These are phyloP conservation scores for Amazona finschi DNA, from an alignment of 2,797 vertebrate species.

Conservation along the genomic window DNA sequence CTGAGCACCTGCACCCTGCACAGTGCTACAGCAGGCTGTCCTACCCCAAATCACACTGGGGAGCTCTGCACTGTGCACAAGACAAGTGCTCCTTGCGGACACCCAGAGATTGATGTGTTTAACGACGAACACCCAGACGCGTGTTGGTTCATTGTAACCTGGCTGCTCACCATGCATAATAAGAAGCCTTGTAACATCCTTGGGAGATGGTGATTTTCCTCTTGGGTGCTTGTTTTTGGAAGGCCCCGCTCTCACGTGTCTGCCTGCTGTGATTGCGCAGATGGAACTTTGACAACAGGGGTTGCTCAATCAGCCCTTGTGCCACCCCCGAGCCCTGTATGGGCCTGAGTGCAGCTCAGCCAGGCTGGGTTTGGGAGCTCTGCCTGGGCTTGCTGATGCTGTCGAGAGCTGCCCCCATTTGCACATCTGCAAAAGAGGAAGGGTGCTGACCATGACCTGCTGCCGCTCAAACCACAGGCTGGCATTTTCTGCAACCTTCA, in stretches of 20 bases:
- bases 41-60: accelerated
- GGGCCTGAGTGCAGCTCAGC: neutral
- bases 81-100: neutral
- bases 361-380: neutral
- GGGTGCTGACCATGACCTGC: neutral
- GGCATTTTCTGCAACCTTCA: neutral
- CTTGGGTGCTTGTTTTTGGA: accelerated
- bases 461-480: neutral
- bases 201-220: neutral
- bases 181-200: neutral
- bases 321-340: accelerated
- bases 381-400: neutral
- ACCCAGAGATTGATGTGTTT: neutral
- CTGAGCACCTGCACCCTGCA: accelerated
- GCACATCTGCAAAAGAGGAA: neutral
- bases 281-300: neutral
- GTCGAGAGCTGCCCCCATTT: neutral
- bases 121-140: neutral
- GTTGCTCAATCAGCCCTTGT: neutral
- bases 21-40: neutral
- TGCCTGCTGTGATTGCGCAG: neutral
- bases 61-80: neutral
- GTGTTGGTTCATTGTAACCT: neutral
- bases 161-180: neutral
- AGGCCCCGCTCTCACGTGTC: neutral